Evolutionary conservation across 2,888 invertebrate genomes (phyloP).

Genomic region (Meteorus colon): DNA sequence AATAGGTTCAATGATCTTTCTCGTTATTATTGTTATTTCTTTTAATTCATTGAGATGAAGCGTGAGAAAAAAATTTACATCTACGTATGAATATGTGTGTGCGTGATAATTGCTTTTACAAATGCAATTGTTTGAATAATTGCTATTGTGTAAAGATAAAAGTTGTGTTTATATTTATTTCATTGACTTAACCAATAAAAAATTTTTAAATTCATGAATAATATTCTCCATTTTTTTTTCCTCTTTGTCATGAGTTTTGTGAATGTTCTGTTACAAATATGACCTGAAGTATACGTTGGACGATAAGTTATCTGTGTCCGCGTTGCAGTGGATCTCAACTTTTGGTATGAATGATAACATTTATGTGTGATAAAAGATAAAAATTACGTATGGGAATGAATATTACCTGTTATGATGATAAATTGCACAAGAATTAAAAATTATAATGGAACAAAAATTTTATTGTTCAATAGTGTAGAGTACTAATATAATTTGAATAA

Average conservation of each 20-base stretch:
- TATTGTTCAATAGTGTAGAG: too few relatives aligned
- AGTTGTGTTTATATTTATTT: not conserved
- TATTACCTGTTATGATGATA: not conserved
- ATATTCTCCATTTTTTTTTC: not conserved
- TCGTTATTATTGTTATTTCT: not conserved
- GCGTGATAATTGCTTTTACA: not conserved
- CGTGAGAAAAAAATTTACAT: not conserved
- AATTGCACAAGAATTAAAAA: not conserved
- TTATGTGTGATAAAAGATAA: constrained; percentile 10
- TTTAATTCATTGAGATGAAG: constrained; percentile 21
- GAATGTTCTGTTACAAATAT: not conserved
- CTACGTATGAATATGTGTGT: not conserved
- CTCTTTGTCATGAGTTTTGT: not conserved
- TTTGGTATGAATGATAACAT: constrained; percentile 28
- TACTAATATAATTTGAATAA: too few relatives aligned
- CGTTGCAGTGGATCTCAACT: constrained; percentile 56
- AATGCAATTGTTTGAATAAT: constrained; percentile 1
- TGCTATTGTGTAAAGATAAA: constrained; percentile 2
- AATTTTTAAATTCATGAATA: not conserved
- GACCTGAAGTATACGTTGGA: constrained; percentile 1
- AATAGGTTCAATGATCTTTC: constrained; percentile 37
- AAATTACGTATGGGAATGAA: not conserved
- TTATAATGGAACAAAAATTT: not conserved
- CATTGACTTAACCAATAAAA: not conserved
- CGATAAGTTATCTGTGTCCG: constrained; percentile 54